phyloP scores from a whole-genome alignment of 2,888 invertebrate species.

The Lypha dubia region DNA sequence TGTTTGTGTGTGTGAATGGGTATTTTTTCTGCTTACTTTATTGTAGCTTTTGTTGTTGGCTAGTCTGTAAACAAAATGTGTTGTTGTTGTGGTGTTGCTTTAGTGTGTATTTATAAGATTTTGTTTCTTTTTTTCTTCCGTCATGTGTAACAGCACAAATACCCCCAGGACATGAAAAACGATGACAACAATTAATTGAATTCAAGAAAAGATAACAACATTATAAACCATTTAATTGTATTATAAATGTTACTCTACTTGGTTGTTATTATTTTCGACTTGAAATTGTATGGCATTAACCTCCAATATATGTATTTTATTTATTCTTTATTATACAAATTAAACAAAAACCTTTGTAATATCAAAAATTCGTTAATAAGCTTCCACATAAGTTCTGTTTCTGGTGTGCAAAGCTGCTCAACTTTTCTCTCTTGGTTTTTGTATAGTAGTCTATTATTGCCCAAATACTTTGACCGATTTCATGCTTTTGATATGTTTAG shows the following conservation, averaged over 20 bases:
- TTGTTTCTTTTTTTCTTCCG: neutral
- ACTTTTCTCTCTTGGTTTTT: neutral
- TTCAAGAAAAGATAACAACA: conserved; percentile 57
- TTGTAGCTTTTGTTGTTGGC: neutral
- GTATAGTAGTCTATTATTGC: neutral
- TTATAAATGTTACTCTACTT: conserved; percentile 23
- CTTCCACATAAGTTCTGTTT: neutral
- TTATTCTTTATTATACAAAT: no score
- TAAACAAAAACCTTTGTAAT: no score
- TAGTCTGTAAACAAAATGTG: neutral
- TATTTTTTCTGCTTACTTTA: neutral
- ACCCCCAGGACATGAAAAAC: conserved; percentile 50
- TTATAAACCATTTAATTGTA: conserved; percentile 45
- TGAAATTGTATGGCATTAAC: no score
- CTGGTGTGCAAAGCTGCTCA: neutral
- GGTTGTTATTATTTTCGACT: neutral
- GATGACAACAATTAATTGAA: conserved; percentile 69
- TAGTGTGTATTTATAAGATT: neutral
- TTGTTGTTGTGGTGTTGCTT: neutral
- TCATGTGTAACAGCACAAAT: conserved; percentile 25
- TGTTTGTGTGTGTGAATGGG: neutral
- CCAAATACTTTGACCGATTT: neutral
- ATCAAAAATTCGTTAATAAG: no score
- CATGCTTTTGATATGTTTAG: neutral
- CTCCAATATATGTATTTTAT: no score